These are phyloP conservation scores for Mesoclemmys tuberculata DNA, from an alignment of 2,113 vertebrate genomes.

Conservation along the genomic window DNA sequence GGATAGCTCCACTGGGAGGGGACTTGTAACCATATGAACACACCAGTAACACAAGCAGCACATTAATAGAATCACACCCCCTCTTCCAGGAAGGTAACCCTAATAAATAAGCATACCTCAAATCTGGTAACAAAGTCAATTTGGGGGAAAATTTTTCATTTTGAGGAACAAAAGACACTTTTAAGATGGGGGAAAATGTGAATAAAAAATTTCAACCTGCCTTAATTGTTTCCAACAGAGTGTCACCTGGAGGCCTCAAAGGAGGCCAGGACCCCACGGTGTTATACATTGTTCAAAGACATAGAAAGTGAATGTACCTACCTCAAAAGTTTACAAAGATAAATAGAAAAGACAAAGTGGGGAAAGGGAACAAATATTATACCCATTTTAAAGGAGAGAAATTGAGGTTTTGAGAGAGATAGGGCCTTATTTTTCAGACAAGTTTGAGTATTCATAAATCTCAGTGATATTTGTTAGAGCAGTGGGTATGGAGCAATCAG, in stretches of 20 bases:
- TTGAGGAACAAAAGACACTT: neutral
- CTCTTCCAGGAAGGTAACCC: no score
- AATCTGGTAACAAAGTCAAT: no score
- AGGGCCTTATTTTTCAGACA: neutral
- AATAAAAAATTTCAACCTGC: neutral
- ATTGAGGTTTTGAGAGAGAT: neutral
- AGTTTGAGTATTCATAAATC: neutral
- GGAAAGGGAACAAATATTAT: neutral
- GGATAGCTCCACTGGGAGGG: no score
- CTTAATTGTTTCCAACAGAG: neutral
- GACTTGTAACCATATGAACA: no score
- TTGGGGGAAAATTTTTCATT: neutral
- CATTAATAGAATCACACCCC: no score
- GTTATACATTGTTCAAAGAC: neutral
- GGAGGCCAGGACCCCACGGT: neutral
- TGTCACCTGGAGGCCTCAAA: neutral
- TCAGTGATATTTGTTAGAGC: neutral
- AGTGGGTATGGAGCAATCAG: fast-evolving
- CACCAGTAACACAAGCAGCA: no score
- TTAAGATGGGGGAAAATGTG: neutral
- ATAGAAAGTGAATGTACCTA: neutral
- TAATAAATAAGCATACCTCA: no score
- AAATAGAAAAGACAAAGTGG: neutral
- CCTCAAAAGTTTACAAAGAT: fast-evolving
- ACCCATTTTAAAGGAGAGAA: neutral